Evolutionary conservation across 2,113 vertebrate genomes (phyloP).

Genomic region (Crypturellus undulatus): DNA sequence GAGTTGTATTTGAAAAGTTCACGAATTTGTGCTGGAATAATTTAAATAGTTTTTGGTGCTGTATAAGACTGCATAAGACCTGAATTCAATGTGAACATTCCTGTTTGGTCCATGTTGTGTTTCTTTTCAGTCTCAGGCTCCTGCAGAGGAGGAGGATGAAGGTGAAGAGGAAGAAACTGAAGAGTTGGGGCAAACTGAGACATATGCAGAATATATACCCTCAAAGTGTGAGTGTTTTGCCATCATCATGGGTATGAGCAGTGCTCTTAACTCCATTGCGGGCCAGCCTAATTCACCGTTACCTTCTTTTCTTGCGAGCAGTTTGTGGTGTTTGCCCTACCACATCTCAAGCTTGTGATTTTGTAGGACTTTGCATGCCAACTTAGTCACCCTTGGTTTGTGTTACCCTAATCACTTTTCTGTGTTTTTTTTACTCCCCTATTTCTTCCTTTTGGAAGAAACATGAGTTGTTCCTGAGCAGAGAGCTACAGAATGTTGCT

Average conservation of each 20-base stretch:
- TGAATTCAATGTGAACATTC: accelerated
- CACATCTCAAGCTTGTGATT: not conserved
- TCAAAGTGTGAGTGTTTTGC: conserved; percentile 89
- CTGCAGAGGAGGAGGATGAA: conserved; percentile 92
- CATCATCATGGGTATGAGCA: accelerated
- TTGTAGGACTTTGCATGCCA: not conserved
- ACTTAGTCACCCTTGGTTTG: not conserved
- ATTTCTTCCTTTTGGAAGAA: not conserved
- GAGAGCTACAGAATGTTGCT: accelerated
- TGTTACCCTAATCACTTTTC: accelerated
- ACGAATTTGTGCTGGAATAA: not conserved
- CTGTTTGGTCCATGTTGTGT: accelerated
- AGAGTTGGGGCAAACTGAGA: conserved; percentile 95
- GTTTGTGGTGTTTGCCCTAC: not conserved
- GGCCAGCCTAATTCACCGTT: not conserved
- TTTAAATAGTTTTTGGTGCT: not conserved
- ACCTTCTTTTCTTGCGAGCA: not conserved
- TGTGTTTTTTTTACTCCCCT: not conserved
- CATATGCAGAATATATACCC: conserved; percentile 94
- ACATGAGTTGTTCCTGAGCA: not conserved
- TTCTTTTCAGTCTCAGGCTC: conserved; percentile 74
- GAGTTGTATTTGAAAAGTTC: not conserved
- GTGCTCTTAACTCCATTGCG: not conserved
- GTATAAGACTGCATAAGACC: accelerated
- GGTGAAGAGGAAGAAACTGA: conserved; percentile 92